Evolutionary conservation across 2,113 vertebrate species (phyloP), one percentile per base, ranked within the genome.

Genomic region (Sialia sialis): DNA sequence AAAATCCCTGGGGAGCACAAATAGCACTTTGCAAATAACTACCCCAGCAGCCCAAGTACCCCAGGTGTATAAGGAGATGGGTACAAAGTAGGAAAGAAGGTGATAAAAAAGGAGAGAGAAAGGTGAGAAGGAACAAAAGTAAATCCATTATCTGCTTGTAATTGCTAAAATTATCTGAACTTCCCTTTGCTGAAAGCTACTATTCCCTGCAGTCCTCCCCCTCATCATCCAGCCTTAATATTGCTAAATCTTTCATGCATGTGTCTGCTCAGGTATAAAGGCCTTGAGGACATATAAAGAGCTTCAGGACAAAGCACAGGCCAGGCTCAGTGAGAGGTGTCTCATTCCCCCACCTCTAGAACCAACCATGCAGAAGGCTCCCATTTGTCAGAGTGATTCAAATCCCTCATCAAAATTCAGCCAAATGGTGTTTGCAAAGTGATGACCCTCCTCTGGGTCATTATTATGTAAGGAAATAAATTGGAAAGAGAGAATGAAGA

Each of bases 331-430:
- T 32, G 36, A 6, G 2, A 84, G 67, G 55, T 34, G 66, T 83
- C 58, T 87, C 63, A 60, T 69, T 43, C 32, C 60, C 44, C 46
- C 68, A 19, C 20, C 34, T 66, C 79, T 39, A 62, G 62, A 91
- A 30, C 13, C 82, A 96, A 76, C 72, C 91, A 88, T 67, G 93
- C 90, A 95, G 95, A 96, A 95, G 85, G 46, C 25, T 91, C 52
- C 72, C 79, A 93, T 95, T 96, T 96, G 87, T 93, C 87, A 95
- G 75, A 44, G 58, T 4, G 38, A 94, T 94, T 93, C 90, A 95
- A 95, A 88, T 63, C 82, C 75, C 82, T 91, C 93, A 95, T 95
- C 87, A 97, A 94, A 93, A 95, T 93, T 91, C 96, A 95, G 41
- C 94, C 94, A 94, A 95, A 95, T 95, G 93, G 72, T 60, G 64